phyloP scores from a whole-genome alignment of 2,113 vertebrate species.

The Eulemur rufifrons region DNA sequence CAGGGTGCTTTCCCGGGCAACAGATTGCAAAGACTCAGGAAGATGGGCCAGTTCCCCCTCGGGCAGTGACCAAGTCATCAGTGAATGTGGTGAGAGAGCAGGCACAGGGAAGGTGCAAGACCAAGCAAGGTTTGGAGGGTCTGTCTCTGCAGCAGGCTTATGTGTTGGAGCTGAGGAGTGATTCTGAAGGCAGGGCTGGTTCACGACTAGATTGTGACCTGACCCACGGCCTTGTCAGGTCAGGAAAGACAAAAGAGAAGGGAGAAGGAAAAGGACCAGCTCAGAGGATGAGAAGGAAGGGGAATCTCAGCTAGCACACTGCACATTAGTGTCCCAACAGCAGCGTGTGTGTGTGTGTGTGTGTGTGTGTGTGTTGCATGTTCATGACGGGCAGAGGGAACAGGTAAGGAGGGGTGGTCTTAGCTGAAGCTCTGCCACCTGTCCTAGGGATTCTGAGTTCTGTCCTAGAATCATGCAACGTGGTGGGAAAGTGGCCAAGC shows the following conservation, averaged over 20 bases:
- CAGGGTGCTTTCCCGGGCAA: neutral
- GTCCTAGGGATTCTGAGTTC: neutral
- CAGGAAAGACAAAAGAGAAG: neutral
- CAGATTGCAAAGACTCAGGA: neutral
- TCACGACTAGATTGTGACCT: no score
- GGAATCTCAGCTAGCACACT: neutral
- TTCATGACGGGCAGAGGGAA: neutral
- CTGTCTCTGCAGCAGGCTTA: neutral
- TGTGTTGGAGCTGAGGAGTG: neutral
- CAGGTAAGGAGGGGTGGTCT: neutral
- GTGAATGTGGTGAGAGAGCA: neutral
- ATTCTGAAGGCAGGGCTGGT: neutral
- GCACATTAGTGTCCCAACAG: neutral
- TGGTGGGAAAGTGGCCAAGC: neutral
- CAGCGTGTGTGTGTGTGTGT: neutral
- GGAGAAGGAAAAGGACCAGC: neutral
- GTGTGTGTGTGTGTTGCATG: fast-evolving
- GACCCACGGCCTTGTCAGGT: neutral
- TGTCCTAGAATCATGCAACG: neutral
- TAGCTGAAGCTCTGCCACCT: neutral
- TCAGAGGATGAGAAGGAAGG: neutral
- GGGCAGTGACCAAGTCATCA: neutral
- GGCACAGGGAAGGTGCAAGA: fast-evolving
- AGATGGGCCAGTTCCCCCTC: neutral
- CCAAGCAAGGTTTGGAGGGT: neutral